Conservation (phyloP, 2,888 invertebrate species). For the Salticus scenicus region DNA sequence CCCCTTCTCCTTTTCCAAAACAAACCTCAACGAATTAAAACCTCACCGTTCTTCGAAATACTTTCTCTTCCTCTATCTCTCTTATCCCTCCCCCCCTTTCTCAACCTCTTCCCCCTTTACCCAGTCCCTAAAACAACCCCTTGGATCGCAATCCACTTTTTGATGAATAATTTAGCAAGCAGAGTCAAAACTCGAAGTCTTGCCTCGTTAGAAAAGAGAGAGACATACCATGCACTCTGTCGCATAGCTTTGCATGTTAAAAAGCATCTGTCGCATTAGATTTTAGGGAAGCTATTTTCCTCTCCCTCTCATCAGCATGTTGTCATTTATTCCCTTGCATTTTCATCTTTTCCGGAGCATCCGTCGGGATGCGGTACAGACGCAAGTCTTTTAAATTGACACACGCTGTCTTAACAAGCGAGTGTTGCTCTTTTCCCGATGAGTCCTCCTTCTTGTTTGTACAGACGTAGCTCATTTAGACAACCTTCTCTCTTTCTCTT, state of each 20-base stretch:
- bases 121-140: neutral
- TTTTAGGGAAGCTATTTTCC: conserved; percentile 69
- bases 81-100: neutral
- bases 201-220: conserved; percentile 19
- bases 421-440: conserved; percentile 39
- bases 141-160: conserved; percentile 44
- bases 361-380: conserved; percentile 54
- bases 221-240: neutral
- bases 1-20: conserved; percentile 19
- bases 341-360: conserved; percentile 46
- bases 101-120: neutral
- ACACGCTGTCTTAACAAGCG: conserved; percentile 67
- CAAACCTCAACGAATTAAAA: conserved; percentile 59
- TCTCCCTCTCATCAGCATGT: conserved; percentile 63
- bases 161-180: conserved; percentile 68
- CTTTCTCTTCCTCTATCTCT: neutral
- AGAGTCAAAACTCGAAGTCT: neutral
- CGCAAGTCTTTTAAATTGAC: conserved; percentile 69
- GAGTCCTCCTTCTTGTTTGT: conserved; percentile 56
- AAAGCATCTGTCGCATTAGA: conserved; percentile 70
- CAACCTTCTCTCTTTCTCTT: conserved; percentile 38
- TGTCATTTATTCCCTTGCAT: conserved; percentile 65
- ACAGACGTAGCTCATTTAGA: conserved; percentile 62
- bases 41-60: neutral
- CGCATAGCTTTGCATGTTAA: conserved; percentile 50